phyloP scores from a whole-genome alignment of 2,888 invertebrate species.

The Patella caerulea region DNA sequence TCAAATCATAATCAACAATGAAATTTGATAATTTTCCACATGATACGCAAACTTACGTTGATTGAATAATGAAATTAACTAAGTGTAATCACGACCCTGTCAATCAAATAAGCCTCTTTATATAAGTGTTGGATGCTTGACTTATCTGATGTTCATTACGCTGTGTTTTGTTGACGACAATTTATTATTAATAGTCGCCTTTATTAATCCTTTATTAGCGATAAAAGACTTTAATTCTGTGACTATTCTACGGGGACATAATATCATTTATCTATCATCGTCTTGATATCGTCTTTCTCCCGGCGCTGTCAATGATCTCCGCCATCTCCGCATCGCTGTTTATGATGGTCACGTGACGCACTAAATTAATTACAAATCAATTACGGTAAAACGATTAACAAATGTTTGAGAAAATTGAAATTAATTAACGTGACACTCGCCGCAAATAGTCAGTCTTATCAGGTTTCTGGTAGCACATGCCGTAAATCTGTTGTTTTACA shows the following conservation, averaged over 20 bases:
- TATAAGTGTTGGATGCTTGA: too few relatives aligned
- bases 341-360: constrained; percentile 4
- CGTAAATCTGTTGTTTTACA: constrained; percentile 6
- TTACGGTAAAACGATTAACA: constrained; percentile 9
- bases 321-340: background rate
- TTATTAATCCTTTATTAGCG: background rate
- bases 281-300: background rate
- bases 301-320: background rate
- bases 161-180: background rate
- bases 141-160: too few relatives aligned
- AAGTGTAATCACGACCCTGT: too few relatives aligned
- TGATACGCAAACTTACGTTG: too few relatives aligned
- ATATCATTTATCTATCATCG: background rate
- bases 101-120: too few relatives aligned
- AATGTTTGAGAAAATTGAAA: constrained; percentile 7
- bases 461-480: background rate
- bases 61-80: too few relatives aligned
- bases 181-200: constrained; percentile 5
- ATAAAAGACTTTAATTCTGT: background rate
- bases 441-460: background rate
- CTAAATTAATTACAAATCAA: constrained; percentile 9
- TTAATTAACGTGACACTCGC: constrained; percentile 9
- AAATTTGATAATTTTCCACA: too few relatives aligned
- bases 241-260: background rate
- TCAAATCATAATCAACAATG: too few relatives aligned